Base-by-base conservation (phyloP, 64 coral and sea anemone genomes). In the Anthopleura sola region DNA sequence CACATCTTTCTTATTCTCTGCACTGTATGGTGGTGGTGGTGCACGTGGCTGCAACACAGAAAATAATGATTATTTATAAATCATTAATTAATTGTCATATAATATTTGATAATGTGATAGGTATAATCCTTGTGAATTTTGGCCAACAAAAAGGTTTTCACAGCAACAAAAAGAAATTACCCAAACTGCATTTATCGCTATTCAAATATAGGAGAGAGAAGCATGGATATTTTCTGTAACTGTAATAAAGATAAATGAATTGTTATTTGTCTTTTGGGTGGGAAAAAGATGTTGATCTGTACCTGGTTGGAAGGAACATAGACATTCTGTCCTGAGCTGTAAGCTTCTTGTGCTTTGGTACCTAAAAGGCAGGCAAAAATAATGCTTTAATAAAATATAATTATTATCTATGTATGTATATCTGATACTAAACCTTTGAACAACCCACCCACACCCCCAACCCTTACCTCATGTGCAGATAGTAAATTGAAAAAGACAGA, bases 221-320 rank as follows among this genome's bases (percentile, higher is more conserved):
- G 40, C 40, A 44, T 44, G 2, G 0, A 13, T 53, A 53, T 53
- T 53, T 53, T 53, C 16, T 13, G 7, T 17, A 53, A 12, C 7
- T 53, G 16, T 53, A 51, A 44, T 44, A 44, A 44, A 44, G 40
- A 44, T 8, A 44, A 44, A 1, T 44, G 0, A 44, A 44, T 44
- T 6, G 40, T 44, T 44, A 44, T 44, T 44, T 2, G 9, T 44
- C 40, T 44, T 44, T 44, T 44, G 40, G 40, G 40, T 44, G 40
- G 40, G 40, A 44, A 44, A n/a, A n/a, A n/a, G n/a, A n/a, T 0
- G 40, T 44, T 6, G 40, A 44, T 44, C 40, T 44, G 1, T 78
- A 91, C 89, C 89, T 91, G 89, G 6, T 78, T 75, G 6, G 76
- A n/a, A 46, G 89, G 89, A 28, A 91, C 89, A 85, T 86, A 91